phyloP scores from a whole-genome alignment of 2,888 invertebrate genomes.

The Drosophila paucipuncta region DNA sequence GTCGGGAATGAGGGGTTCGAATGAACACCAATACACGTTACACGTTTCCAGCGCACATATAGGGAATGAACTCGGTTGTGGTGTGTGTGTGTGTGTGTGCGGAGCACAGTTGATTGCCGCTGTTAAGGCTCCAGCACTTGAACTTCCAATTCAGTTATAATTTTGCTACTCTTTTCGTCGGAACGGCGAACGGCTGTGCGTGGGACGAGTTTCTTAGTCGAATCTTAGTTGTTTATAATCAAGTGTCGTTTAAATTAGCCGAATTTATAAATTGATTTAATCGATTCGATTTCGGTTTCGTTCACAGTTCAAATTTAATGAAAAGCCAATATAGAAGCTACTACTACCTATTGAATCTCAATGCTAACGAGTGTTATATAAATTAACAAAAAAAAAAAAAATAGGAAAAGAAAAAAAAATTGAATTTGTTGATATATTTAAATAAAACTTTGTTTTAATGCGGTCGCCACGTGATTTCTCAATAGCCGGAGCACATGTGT shows the following conservation, averaged over 20 bases:
- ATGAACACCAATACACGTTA: slow-evolving; percentile 28
- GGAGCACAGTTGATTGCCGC: slow-evolving; percentile 45
- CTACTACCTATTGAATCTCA: not conserved
- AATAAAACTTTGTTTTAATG: slow-evolving; percentile 61
- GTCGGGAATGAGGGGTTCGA: slow-evolving; percentile 21
- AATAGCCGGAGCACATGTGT: slow-evolving; percentile 91
- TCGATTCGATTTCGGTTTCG: slow-evolving; percentile 12
- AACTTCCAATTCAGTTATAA: slow-evolving; percentile 84
- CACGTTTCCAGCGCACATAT: slow-evolving; percentile 65
- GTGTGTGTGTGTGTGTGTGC: slow-evolving; percentile 56
- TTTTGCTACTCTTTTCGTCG: slow-evolving; percentile 83
- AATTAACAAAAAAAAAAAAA: slow-evolving; percentile 5
- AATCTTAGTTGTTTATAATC: slow-evolving; percentile 36
- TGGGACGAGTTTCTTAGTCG: slow-evolving; percentile 44
- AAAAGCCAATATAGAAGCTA: slow-evolving; percentile 9
- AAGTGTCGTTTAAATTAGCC: slow-evolving; percentile 25
- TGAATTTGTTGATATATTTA: slow-evolving; percentile 11
- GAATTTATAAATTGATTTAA: slow-evolving; percentile 18
- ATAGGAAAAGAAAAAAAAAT: not conserved
- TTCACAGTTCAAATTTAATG: slow-evolving; percentile 5
- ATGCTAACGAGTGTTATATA: slow-evolving; percentile 23
- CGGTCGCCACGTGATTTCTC: slow-evolving; percentile 60
- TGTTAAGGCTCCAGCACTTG: slow-evolving; percentile 79
- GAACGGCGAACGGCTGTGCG: slow-evolving; percentile 71
- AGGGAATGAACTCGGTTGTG: slow-evolving; percentile 62